phyloP scores from a whole-genome alignment of 1,140 invertebrate genomes.

The Drosophila mojavensis region DNA sequence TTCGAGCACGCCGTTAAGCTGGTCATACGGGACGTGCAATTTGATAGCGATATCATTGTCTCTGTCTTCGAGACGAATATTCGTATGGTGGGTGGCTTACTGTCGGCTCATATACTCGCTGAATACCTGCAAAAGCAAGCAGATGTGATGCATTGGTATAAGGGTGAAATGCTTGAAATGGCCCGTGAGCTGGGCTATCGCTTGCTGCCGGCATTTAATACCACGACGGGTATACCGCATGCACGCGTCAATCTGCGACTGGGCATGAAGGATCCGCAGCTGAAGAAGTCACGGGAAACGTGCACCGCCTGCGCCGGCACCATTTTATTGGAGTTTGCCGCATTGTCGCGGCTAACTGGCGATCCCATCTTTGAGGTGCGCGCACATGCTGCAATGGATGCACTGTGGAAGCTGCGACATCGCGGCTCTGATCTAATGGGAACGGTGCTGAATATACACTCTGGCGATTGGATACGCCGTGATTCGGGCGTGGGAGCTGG shows the following conservation, averaged over 20 bases:
- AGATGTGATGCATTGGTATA: constrained; percentile 94
- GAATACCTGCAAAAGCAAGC: constrained; percentile 91
- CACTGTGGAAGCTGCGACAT: constrained; percentile 97
- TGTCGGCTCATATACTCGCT: constrained; percentile 96
- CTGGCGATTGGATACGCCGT: constrained; percentile 97
- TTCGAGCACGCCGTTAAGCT: constrained; percentile 96
- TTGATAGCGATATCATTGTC: constrained; percentile 97
- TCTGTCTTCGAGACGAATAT: constrained; percentile 99
- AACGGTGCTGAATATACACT: constrained; percentile 97
- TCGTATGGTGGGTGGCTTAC: constrained; percentile 95
- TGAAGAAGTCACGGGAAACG: constrained; percentile 93
- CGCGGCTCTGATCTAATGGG: constrained; percentile 96
- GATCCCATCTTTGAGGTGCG: constrained; percentile 97
- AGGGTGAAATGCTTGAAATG: constrained; percentile 94
- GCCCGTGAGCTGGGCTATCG: constrained; percentile 96
- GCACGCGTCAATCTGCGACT: constrained; percentile 96
- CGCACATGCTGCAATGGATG: constrained; percentile 98
- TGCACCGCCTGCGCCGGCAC: constrained; percentile 99
- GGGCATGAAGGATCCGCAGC: constrained; percentile 91
- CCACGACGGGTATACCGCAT: constrained; percentile 98
- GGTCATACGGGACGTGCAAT: constrained; percentile 93
- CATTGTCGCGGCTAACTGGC: constrained; percentile 94
- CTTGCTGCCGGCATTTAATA: constrained; percentile 98
- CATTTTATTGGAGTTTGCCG: constrained; percentile 98
- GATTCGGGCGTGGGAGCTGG: constrained; percentile 99